Conservation (phyloP, 53 echinoderm and acorn worm species). For the Stichopus horrens region DNA sequence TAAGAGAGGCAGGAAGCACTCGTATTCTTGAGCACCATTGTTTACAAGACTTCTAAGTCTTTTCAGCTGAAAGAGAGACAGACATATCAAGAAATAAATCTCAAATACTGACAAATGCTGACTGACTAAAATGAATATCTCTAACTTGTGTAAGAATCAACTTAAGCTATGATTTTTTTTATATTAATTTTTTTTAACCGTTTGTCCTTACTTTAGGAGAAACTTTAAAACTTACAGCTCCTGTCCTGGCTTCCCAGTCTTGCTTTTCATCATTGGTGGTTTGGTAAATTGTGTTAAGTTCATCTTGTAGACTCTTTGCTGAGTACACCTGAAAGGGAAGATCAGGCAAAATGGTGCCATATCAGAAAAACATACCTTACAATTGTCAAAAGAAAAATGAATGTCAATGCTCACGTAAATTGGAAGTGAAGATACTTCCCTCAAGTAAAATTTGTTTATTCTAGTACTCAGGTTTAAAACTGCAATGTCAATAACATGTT, state of each 20-base stretch:
- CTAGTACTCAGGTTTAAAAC: too few relatives aligned
- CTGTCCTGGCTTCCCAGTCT: conserved; percentile 81
- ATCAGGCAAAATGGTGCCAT: background rate
- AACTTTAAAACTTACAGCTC: conserved; percentile 69
- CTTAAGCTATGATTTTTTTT: background rate
- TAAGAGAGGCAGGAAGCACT: conserved; percentile 74
- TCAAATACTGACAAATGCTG: too few relatives aligned
- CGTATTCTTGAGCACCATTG: conserved; percentile 82
- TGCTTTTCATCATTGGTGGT: conserved; percentile 78
- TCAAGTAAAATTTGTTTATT: too few relatives aligned
- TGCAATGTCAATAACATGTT: too few relatives aligned
- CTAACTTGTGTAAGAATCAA: too few relatives aligned
- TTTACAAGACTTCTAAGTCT: conserved; percentile 57
- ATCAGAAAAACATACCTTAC: too few relatives aligned
- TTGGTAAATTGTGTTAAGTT: conserved; percentile 68
- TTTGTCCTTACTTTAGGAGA: background rate
- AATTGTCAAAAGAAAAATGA: too few relatives aligned
- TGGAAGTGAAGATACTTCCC: too few relatives aligned
- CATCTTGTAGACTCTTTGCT: conserved; percentile 80
- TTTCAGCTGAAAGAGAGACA: conserved; percentile 20
- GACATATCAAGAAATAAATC: background rate
- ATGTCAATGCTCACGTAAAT: too few relatives aligned
- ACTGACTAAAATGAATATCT: too few relatives aligned
- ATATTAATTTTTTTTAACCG: background rate
- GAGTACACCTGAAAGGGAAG: conserved; percentile 69